Conservation (phyloP, 2,113 vertebrate species). For the Pristiophorus japonicus region DNA sequence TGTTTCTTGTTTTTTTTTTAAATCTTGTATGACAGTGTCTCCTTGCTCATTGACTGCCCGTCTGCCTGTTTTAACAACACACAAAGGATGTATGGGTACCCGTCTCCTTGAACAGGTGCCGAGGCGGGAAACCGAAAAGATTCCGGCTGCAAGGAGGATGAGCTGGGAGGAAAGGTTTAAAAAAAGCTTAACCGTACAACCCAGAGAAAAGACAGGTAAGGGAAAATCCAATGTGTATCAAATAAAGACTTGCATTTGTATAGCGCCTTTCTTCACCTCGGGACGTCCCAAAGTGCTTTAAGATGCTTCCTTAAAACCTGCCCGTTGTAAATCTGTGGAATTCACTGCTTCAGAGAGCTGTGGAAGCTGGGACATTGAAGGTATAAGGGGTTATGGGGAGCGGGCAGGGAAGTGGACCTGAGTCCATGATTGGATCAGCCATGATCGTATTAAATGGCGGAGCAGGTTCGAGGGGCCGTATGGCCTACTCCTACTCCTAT, state of each 20-base stretch:
- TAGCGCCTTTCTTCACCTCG: not conserved
- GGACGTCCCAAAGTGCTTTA: not conserved
- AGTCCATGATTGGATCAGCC: too few species aligned
- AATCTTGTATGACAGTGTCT: not conserved
- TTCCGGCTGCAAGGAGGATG: not conserved
- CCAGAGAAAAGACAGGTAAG: constrained; percentile 7
- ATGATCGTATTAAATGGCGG: too few species aligned
- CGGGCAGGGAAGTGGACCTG: too few species aligned
- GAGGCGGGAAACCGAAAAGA: not conserved
- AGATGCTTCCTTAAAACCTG: too few species aligned
- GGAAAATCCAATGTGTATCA: not conserved
- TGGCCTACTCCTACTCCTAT: too few species aligned
- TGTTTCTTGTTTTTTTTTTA: not conserved
- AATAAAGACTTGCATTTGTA: not conserved
- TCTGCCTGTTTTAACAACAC: not conserved
- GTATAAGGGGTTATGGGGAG: too few species aligned
- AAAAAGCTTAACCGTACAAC: not conserved
- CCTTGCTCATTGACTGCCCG: not conserved
- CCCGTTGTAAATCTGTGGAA: too few species aligned
- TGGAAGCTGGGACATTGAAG: too few species aligned
- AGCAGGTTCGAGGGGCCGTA: too few species aligned
- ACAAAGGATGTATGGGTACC: not conserved
- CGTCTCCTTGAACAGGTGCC: not conserved
- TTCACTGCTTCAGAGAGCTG: too few species aligned
- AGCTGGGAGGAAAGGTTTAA: constrained; percentile 4